Base-by-base conservation (phyloP, 92 coral and sea anemone genomes). In the Heteractis magnifica region DNA sequence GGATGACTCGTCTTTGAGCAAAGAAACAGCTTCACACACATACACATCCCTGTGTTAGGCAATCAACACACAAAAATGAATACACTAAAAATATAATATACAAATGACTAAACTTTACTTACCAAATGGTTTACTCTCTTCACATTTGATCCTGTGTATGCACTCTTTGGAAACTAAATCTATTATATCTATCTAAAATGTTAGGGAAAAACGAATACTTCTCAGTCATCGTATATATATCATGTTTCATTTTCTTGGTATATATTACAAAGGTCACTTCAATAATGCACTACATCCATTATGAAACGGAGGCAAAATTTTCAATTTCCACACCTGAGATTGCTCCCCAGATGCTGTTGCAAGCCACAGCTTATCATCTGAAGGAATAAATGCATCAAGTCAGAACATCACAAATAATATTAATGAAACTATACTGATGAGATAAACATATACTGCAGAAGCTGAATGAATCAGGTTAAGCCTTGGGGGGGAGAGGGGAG, bases 11-110 rank as follows among this genome's bases (percentile, higher is more conserved):
- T 90, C 62, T 48, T 13, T 23, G 95, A 87, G 68, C 86, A 85
- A 56, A 65, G 51, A 58, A 94, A 87, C 75, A 94, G 82, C 51
- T 90, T 90, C 10, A 90, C 81, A 82, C 98, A 94, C 98, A 97
- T 97, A 78, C 99, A 97, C 98, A 94, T 94, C 23, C 99, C 99
- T 96, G 62, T 49, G 14, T 86, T 53, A 20, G 10, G 49, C 44
- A 76, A 26, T 64, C 80, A 18, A 71, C 44, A 41, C 44, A 79
- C 49, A 81, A 12, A 13, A 71, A 18, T 34, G 20, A 76, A 9
- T 53, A 3, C 13, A 0, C 58, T 53, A 12, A 53, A 12, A 53
- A 53, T 8, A 53, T 34, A 26, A 26, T 26, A 53, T 34, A 23
- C 4, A 23, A 51, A 6, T 15, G 58, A 34, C 11, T 68, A 10